These are phyloP conservation scores for Drosophila infuscata DNA, from an alignment of 2,888 invertebrate genomes.

Conservation along the genomic window DNA sequence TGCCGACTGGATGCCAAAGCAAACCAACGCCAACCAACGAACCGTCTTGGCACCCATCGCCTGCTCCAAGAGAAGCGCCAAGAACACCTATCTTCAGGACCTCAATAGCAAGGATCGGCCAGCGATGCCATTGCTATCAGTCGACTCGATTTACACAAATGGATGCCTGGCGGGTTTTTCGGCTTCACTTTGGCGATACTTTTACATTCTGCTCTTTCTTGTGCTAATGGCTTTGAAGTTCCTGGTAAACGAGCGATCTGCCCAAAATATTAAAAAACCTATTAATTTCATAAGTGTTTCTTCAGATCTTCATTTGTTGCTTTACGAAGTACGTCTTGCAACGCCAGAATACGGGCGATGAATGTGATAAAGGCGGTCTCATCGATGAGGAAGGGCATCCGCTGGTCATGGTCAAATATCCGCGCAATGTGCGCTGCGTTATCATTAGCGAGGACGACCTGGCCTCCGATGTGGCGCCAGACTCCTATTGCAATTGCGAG, in stretches of 20 bases:
- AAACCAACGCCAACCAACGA: slow-evolving; percentile 7
- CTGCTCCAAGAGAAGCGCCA: slow-evolving; percentile 69
- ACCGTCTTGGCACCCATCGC: slow-evolving; percentile 77
- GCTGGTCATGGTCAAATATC: slow-evolving; percentile 76
- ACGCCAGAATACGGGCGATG: slow-evolving; percentile 58
- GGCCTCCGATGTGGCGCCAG: slow-evolving; percentile 63
- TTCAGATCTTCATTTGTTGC: slow-evolving; percentile 59
- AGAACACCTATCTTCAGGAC: slow-evolving; percentile 39
- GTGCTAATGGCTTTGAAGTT: slow-evolving; percentile 61
- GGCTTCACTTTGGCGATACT: slow-evolving; percentile 47
- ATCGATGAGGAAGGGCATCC: slow-evolving; percentile 75
- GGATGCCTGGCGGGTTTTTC: slow-evolving; percentile 74
- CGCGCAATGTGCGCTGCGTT: slow-evolving; percentile 74
- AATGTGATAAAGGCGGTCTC: slow-evolving; percentile 53
- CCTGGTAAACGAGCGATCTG: slow-evolving; percentile 54
- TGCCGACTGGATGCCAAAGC: slow-evolving; percentile 78
- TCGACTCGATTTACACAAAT: slow-evolving; percentile 68
- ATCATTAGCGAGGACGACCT: slow-evolving; percentile 70
- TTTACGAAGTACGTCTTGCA: slow-evolving; percentile 70
- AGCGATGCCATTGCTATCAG: slow-evolving; percentile 55
- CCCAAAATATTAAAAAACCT: not conserved
- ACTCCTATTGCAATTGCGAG: slow-evolving; percentile 57
- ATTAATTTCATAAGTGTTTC: not conserved
- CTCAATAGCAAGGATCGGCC: slow-evolving; percentile 3
- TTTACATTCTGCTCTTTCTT: slow-evolving; percentile 64